A percentile compares a stretch with the other conserved stretches of the same genome.
phyloP scores from a whole-genome alignment of 2,888 invertebrate species.

The Cactoblastis cactorum region DNA sequence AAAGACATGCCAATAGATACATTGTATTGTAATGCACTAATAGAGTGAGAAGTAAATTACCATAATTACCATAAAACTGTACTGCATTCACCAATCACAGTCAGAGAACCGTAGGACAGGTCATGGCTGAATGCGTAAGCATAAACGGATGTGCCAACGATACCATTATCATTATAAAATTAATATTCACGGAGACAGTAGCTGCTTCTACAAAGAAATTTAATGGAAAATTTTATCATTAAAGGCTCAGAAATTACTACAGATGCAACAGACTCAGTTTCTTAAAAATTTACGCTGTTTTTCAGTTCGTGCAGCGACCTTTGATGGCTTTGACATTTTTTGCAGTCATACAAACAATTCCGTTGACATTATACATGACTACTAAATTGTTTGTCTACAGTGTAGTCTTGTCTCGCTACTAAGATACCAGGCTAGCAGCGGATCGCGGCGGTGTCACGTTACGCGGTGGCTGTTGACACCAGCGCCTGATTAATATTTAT shows the following conservation, averaged over 20 bases:
- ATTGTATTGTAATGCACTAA: constrained; percentile 14
- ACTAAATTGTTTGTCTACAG: constrained; percentile 35
- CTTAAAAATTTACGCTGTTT: not conserved
- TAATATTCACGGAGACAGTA: constrained; percentile 30
- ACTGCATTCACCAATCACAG: constrained; percentile 53
- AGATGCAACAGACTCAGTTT: not conserved
- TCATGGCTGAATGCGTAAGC: constrained; percentile 72
- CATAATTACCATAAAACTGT: constrained; percentile 47
- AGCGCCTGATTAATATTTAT: constrained; percentile 80
- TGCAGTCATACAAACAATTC: not conserved
- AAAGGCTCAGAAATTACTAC: not conserved
- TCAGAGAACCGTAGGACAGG: constrained; percentile 67
- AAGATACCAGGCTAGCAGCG: constrained; percentile 68
- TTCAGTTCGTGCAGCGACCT: not conserved
- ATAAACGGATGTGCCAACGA: constrained; percentile 69
- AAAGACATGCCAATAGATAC: too few relatives aligned
- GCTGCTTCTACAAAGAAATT: constrained; percentile 15
- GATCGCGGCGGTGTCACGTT: constrained; percentile 75
- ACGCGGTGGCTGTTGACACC: constrained; percentile 80
- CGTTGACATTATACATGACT: not conserved
- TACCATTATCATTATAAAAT: constrained; percentile 59
- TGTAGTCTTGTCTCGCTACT: constrained; percentile 49
- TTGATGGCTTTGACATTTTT: not conserved
- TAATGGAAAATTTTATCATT: not conserved
- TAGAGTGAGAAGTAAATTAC: constrained; percentile 22